Base-by-base conservation (phyloP, 1,140 invertebrate genomes). In the Ephestia elutella region DNA sequence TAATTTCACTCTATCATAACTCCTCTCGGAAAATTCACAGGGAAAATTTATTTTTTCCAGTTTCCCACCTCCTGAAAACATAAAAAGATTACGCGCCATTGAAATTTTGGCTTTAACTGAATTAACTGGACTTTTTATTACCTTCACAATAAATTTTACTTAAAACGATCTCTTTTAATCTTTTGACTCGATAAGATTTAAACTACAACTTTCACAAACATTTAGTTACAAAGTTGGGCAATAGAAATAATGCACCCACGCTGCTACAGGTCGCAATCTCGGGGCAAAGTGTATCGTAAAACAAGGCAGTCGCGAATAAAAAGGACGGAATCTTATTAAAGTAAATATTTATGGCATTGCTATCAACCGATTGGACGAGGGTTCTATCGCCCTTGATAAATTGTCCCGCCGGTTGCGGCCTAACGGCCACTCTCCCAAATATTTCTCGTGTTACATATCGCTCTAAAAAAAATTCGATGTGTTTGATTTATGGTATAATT, bases 271-370 rank as follows among this genome's bases (percentile, higher is more conserved):
- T 77, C 66, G 62, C 68, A 73, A 80, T 79, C 70, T 69, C 55
- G 60, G 71, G 69, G 68, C 70, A 77, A 81, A 82, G 74, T 75
- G 70, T 79, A 72, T 79, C 81, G 73, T 89, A 89, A 87, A 87
- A 83, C 77, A 80, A 75, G 68, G 63, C 67, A 66, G 70, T 72
- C 68, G 70, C 79, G 71, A 82, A 84, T 83, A 81, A 81, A 85
- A 87, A 73, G 79, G 82, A 86, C 81, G 75, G 80, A 87, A 86
- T 86, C 78, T 86, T 88, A 89, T 87, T 86, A 88, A 88, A 89
- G 86, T 86, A 87, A 87, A 87, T 87, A 88, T 89, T 88, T 89
- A 89, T 88, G 80, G 82, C 78, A 84, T 75, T 82, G 78, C 82
- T 76, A 87, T 86, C 82, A 86, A 84, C 73, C 79, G 79, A 80